Base-by-base conservation (phyloP, 2,797 vertebrate genomes). In the Atherinosoma microstoma region DNA sequence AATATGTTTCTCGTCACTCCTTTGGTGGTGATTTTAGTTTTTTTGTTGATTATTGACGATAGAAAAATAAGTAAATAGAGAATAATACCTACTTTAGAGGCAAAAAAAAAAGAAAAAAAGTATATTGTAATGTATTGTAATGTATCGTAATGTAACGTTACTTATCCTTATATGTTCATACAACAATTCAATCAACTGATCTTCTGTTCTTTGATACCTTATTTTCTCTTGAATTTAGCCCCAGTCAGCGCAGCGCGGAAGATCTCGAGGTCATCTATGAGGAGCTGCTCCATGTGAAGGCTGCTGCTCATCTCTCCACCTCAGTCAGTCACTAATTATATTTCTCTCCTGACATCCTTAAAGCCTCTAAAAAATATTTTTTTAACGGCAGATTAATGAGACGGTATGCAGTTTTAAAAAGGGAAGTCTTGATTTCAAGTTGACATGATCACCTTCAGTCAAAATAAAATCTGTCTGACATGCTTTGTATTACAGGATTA, bases 221-320 rank as follows among this genome's bases (percentile, higher is more conserved):
- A n/a, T n/a, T n/a, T n/a, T 10, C 6, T 27, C 8, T 13, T 74
- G 42, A 49, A 22, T 10, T 1, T 71, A 99, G 97, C 64, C 98
- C 97, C 0, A 95, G 92, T 61, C 97, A 99, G 85, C 96, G 98
- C 79, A 96, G 94, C 0, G 91, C 95, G 0, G 97, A 98, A 22
- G 98, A 99, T 83, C 92, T 98, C 84, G 97, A 98, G 77, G 95
- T 98, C 67, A 99, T 99, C 76, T 99, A 97, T 0, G 98, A 99
- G 91, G 98, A 99, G 89, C 90, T 99, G 60, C 95, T 98, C 0
- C 97, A 99, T 51, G 94, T 98, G 86, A 98, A 98, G 78, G 97
- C 98, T 0, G 96, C 97, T n/a, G 96, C 97, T 35, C 97, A 98
- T 78, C 96, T 99, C 67, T 98, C 97, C 78, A 95, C 95, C 79